A percentile compares a stretch with the other conserved stretches of the same genome.
Evolutionary conservation across 2,113 vertebrate species (phyloP).

Genomic region (Otis tarda): DNA sequence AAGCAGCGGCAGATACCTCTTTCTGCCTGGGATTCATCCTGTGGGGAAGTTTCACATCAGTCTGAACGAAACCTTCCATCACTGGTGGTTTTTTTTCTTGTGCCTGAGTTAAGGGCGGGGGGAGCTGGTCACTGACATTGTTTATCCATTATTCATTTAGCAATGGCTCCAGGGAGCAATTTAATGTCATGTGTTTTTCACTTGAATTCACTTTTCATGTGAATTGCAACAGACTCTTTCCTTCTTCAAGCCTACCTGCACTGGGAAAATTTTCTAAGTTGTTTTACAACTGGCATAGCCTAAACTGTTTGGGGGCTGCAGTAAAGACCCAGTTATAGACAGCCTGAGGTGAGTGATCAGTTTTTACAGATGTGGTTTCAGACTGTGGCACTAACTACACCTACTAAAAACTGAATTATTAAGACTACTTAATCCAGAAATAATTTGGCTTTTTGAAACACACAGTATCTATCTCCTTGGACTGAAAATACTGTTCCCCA

Average conservation of each 20-base stretch:
- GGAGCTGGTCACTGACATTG: background rate
- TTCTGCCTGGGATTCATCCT: background rate
- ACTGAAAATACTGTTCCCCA: background rate
- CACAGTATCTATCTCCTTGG: background rate
- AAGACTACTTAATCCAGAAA: background rate
- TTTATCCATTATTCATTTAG: conserved; percentile 49
- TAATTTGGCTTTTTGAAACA: background rate
- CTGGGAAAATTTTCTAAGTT: background rate
- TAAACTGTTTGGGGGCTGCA: background rate
- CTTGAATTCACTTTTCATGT: no score
- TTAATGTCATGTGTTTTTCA: conserved; percentile 24
- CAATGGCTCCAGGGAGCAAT: background rate
- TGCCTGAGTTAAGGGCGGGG: background rate
- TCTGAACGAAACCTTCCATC: background rate
- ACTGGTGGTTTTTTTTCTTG: background rate
- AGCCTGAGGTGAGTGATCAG: background rate
- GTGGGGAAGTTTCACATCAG: background rate
- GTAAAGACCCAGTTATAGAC: background rate
- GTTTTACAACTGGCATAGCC: background rate
- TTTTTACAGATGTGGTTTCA: background rate
- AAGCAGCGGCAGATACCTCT: background rate
- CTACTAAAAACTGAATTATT: background rate
- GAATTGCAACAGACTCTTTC: background rate
- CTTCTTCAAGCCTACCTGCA: conserved; percentile 11
- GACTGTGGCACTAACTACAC: background rate